Base-by-base conservation (phyloP, 1,140 invertebrate genomes). In the Drosophila ogumai region DNA sequence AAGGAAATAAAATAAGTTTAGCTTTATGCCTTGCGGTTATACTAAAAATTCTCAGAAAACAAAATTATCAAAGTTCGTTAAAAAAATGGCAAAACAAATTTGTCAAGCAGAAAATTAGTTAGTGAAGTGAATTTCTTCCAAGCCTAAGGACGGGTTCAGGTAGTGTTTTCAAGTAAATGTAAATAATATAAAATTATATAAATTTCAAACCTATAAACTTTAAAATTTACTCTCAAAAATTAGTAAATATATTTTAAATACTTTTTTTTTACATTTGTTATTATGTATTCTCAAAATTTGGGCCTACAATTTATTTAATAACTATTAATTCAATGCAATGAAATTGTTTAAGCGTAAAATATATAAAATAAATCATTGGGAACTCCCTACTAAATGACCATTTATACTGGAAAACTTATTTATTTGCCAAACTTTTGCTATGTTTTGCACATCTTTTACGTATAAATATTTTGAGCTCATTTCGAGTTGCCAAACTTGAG, bases 391-490 rank as follows among this genome's bases (percentile, higher is more conserved):
- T 52, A 52, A 52, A 52, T 3, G 13, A 0, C 0, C 32, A 22
- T 10, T 49, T 15, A 10, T 25, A n/a, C n/a, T 6, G 6, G 6
- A 6, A 15, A 19, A 50, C 1, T 8, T 10, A n/a, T 43, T 43
- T 44, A 61, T 25, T 34, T 44, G 9, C 12, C 12, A 25, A 56
- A n/a, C 22, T 3, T 41, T 56, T 25, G 13, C 1, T n/a, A n/a
- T 15, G 6, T 12, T 12, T 19, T 36, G 32, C 17, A 22, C 32
- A 55, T 22, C 1, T 31, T n/a, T 19, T 22, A 0, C 8, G 15
- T 3, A 38, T 65, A 65, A 38, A 31, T 15, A 38, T 38, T 10
- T 22, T 15, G 6, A 41, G 17, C 10, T 50, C 31, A 67, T 68
- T 41, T 25, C 12, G 4, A 61, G 32, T n/a, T 36, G 32, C 17